Evolutionary conservation across 2,888 invertebrate species (phyloP).

Genomic region (Tenthredo scrophulariae): DNA sequence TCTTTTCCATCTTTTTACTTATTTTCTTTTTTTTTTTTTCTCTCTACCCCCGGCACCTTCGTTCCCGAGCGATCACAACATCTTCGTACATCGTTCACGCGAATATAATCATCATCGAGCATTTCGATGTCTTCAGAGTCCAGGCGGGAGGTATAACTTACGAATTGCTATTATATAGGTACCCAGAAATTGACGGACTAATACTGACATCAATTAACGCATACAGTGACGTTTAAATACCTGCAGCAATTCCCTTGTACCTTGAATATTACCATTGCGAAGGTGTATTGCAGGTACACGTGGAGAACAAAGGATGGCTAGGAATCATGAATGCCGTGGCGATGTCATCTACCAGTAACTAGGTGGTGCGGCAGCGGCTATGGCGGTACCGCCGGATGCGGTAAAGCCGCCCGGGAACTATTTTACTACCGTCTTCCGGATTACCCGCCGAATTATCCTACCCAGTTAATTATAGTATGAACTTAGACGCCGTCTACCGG

Average conservation of each 20-base stretch:
- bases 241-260: not conserved
- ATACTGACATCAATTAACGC: not conserved
- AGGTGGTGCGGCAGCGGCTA: slow-evolving; percentile 65
- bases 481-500: slow-evolving; percentile 1
- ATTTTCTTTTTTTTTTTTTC: not conserved
- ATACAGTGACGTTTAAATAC: not conserved
- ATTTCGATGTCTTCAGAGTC: not conserved
- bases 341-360: slow-evolving; percentile 68
- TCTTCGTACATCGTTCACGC: slow-evolving; percentile 30
- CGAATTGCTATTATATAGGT: not conserved
- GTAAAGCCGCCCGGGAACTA: slow-evolving; percentile 66
- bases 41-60: not conserved
- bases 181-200: not conserved
- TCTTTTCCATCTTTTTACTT: slow-evolving; percentile 15
- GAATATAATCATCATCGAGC: not conserved
- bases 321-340: slow-evolving; percentile 68
- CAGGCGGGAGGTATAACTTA: too few species aligned
- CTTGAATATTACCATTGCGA: not conserved
- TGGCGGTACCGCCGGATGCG: slow-evolving; percentile 65
- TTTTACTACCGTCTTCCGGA: slow-evolving; percentile 72
- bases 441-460: slow-evolving; percentile 56
- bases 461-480: slow-evolving; percentile 39
- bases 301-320: slow-evolving; percentile 42
- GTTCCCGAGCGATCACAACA: not conserved
- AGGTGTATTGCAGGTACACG: not conserved